Base-by-base conservation (phyloP, 2,797 vertebrate genomes). In the Loriculus beryllinus region DNA sequence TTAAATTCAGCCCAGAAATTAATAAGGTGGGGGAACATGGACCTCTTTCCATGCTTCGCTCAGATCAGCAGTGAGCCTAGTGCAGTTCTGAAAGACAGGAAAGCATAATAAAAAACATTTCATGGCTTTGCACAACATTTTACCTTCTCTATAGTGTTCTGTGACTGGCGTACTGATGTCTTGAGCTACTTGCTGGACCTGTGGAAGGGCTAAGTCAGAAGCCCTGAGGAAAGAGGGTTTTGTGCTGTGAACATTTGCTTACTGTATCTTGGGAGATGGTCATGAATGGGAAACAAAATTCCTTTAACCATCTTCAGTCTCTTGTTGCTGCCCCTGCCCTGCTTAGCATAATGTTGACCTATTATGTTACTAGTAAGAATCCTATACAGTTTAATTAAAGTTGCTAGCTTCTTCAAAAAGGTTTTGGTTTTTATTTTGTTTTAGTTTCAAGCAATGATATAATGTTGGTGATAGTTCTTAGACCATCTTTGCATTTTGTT, bases 391-490 rank as follows among this genome's bases (percentile, higher is more conserved):
- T 48, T 56, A n/a, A 74, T 51, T 77, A 43, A 71, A 68, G 16
- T 52, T 86, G 3, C 31, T 70, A 31, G 1, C 5, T 78, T 7
- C 3, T 86, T 87, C 12, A 56, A 26, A 51, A 91, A 64, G 29
- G 1, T 0, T 0, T 15, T 0, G 37, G 2, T 31, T 5, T 31
- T 86, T 37, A 8, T 37, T 37, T 37, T 37, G 8, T 51, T 84
- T 79, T 57, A 70, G 6, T 10, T 68, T 85, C 79, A 42, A 4
- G 10, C 26, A 3, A 56, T 18, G 4, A 31, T 51, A 82, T 39
- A 56, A 82, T 23, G 7, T 22, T 23, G 14, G 7, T 65, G 21
- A 80, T 21, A 60, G 18, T 60, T 17, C 18, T 75, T 14, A 42
- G 35, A 93, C 13, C 56, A 78, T 9, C 29, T 83, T 74, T 64